Percentiles rank a stretch among this genome's conserved stretches.
Conservation (phyloP, 2,797 vertebrate genomes). For the Anabacerthia variegaticeps region DNA sequence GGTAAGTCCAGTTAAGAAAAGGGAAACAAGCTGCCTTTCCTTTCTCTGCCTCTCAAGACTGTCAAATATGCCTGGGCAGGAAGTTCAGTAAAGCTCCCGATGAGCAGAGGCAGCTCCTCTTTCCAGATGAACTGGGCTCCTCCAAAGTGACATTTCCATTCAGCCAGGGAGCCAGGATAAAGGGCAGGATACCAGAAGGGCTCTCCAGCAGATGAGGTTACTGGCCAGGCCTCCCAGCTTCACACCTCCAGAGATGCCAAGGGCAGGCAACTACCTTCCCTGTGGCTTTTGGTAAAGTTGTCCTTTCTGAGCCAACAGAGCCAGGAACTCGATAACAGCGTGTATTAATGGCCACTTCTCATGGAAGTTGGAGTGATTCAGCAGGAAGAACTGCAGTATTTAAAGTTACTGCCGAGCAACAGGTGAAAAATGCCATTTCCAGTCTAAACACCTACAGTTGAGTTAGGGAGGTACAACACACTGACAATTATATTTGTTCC, state of each 20-base stretch:
- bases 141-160: not conserved
- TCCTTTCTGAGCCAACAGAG: not conserved
- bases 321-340: rapidly evolving
- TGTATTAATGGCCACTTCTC: not conserved
- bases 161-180: not conserved
- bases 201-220: not conserved
- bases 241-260: not conserved
- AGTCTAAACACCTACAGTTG: not conserved
- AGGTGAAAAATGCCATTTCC: not conserved
- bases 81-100: conserved; percentile 39
- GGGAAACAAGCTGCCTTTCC: conserved; percentile 8
- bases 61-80: not conserved
- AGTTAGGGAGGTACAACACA: not conserved
- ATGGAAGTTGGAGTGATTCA: not conserved
- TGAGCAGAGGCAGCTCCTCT: not conserved
- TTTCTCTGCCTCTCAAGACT: not conserved
- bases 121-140: not conserved
- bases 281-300: not conserved
- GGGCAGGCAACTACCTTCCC: not conserved
- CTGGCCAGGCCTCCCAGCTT: not conserved
- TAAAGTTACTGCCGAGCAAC: not conserved
- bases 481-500: not conserved
- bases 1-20: not conserved
- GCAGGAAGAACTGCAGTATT: not conserved
- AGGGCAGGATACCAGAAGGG: not conserved